Percentiles rank a stretch among this genome's conserved stretches.
Evolutionary conservation across 2,113 vertebrate species (phyloP).

Genomic region (Burhinus bistriatus): DNA sequence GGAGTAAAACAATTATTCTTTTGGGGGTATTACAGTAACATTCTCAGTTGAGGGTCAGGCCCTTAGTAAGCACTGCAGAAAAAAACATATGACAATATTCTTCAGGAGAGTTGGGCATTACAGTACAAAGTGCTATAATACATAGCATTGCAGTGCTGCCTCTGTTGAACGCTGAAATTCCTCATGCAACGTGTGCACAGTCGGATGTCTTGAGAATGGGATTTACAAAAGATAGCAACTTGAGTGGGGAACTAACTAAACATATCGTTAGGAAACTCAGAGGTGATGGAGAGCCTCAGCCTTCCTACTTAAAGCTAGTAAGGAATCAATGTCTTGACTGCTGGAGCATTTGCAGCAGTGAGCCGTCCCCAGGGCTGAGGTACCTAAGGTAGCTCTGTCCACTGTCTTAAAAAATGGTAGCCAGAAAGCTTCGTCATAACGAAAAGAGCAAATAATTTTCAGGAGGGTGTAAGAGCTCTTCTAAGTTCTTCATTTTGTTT

Average conservation of each 20-base stretch:
- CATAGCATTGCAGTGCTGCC: neutral
- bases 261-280: accelerated
- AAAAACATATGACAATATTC: neutral
- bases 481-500: neutral
- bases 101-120: neutral
- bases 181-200: neutral
- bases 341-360: neutral
- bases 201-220: neutral
- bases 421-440: neutral
- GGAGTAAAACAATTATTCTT: neutral
- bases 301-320: neutral
- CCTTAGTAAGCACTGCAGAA: neutral
- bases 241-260: neutral
- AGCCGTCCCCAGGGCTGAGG: neutral
- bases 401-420: neutral
- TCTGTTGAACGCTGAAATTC: neutral
- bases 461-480: neutral
- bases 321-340: neutral
- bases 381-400: neutral
- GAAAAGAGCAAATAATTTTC: neutral
- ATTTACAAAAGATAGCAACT: neutral
- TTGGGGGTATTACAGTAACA: neutral
- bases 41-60: neutral
- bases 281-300: neutral
- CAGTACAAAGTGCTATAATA: neutral